phyloP scores from a whole-genome alignment of 2,113 vertebrate species.

The Sterrhoptilus dennistouni region DNA sequence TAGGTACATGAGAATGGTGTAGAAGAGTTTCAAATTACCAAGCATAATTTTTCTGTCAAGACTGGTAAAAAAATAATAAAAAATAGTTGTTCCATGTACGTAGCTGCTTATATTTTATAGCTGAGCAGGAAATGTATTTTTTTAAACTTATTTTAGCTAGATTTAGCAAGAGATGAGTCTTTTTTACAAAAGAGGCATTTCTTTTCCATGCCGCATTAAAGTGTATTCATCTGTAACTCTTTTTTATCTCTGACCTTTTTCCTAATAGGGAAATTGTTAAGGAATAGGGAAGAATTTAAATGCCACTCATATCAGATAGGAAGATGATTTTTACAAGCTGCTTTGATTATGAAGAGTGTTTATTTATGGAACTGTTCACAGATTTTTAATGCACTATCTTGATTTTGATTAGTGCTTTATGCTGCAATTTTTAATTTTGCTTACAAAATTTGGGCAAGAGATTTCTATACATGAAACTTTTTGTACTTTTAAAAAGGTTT shows the following conservation, averaged over 20 bases:
- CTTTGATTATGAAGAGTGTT: neutral
- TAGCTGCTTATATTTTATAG: neutral
- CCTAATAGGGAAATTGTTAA: neutral
- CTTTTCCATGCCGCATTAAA: neutral
- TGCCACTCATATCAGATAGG: neutral
- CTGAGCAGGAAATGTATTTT: neutral
- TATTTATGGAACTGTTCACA: slow-evolving; percentile 4
- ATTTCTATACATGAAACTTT: neutral
- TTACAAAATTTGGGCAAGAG: neutral
- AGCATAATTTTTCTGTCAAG: slow-evolving; percentile 50
- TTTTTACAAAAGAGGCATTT: slow-evolving; percentile 1
- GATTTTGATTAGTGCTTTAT: neutral
- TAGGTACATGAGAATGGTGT: slow-evolving; percentile 1
- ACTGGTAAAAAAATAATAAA: slow-evolving; percentile 10
- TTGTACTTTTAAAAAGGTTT: neutral
- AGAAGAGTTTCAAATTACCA: slow-evolving; percentile 42
- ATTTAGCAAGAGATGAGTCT: neutral
- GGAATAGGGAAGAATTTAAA: neutral
- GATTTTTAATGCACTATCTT: neutral
- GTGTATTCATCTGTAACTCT: neutral
- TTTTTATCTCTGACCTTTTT: slow-evolving; percentile 23
- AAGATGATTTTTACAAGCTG: neutral
- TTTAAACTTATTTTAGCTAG: neutral
- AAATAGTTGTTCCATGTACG: neutral
- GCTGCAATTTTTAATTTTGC: neutral